Conservation (phyloP, 2,113 vertebrate genomes). For the Glaucomys volans region DNA sequence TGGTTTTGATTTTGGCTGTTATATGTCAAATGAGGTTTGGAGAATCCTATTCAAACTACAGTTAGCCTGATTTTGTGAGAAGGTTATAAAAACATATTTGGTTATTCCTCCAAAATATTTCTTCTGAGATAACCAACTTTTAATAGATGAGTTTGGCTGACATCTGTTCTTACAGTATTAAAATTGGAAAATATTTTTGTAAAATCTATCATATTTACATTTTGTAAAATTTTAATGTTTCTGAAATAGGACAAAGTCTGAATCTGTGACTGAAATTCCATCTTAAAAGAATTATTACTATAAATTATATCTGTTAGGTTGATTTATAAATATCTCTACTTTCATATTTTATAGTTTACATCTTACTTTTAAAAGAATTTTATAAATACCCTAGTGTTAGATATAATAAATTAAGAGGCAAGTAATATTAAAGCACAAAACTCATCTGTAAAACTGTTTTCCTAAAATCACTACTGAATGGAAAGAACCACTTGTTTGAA, state of each 20-base stretch:
- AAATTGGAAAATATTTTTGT: constrained; percentile 6
- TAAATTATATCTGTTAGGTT: neutral
- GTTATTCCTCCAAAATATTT: neutral
- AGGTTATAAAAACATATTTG: constrained; percentile 1
- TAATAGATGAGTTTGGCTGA: neutral
- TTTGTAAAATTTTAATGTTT: constrained; percentile 34
- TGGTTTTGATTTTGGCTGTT: neutral
- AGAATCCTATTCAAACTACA: neutral
- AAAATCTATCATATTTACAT: neutral
- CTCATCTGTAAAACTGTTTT: neutral
- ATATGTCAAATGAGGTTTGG: neutral
- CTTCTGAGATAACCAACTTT: constrained; percentile 40
- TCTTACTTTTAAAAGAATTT: constrained; percentile 47
- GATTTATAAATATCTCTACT: neutral
- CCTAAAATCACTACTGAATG: neutral
- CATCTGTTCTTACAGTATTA: neutral
- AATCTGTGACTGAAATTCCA: neutral
- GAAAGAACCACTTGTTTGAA: neutral
- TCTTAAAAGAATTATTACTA: constrained; percentile 4
- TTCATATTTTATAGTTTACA: constrained; percentile 46
- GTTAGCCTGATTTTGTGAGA: constrained; percentile 14
- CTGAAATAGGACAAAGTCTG: neutral
- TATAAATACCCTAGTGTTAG: neutral
- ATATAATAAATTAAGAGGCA: neutral
- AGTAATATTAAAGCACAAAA: constrained; percentile 22